These are phyloP conservation scores for Furcula furcula DNA, from an alignment of 2,888 invertebrate genomes.

Conservation along the genomic window DNA sequence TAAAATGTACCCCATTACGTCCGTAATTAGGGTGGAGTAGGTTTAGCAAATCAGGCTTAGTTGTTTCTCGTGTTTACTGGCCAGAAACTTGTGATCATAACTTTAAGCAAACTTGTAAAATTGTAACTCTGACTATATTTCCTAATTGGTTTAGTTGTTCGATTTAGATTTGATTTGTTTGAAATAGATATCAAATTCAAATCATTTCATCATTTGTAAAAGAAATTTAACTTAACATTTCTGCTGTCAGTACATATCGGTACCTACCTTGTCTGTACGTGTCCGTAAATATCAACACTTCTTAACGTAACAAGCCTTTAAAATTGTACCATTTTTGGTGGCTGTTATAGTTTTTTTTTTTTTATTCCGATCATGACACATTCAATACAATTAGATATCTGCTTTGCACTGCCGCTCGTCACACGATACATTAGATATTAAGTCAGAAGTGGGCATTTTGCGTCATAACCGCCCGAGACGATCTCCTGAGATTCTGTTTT, in stretches of 20 bases:
- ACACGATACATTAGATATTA: too few species aligned
- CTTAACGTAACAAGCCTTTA: slow-evolving; percentile 27
- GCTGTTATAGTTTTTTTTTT: too few species aligned
- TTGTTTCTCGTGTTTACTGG: not conserved
- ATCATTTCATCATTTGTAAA: too few species aligned
- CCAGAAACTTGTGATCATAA: too few species aligned
- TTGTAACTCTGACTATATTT: not conserved
- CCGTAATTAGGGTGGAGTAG: not conserved
- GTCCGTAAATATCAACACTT: slow-evolving; percentile 26
- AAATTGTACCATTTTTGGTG: slow-evolving; percentile 26
- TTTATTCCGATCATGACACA: slow-evolving; percentile 8
- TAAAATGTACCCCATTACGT: not conserved
- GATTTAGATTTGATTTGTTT: not conserved
- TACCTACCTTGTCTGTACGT: too few species aligned
- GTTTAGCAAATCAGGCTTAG: not conserved
- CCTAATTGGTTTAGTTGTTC: not conserved
- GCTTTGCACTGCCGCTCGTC: too few species aligned
- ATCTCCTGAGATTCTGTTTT: too few species aligned
- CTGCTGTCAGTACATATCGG: slow-evolving; percentile 19
- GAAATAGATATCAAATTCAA: too few species aligned
- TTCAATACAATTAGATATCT: not conserved
- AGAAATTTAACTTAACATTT: too few species aligned
- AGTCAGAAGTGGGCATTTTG: too few species aligned
- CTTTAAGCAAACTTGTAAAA: too few species aligned
- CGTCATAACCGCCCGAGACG: too few species aligned